Percentiles rank a stretch among this genome's conserved stretches.
These are phyloP conservation scores for Luscinia luscinia DNA, from an alignment of 2,797 vertebrate species.

Conservation along the genomic window DNA sequence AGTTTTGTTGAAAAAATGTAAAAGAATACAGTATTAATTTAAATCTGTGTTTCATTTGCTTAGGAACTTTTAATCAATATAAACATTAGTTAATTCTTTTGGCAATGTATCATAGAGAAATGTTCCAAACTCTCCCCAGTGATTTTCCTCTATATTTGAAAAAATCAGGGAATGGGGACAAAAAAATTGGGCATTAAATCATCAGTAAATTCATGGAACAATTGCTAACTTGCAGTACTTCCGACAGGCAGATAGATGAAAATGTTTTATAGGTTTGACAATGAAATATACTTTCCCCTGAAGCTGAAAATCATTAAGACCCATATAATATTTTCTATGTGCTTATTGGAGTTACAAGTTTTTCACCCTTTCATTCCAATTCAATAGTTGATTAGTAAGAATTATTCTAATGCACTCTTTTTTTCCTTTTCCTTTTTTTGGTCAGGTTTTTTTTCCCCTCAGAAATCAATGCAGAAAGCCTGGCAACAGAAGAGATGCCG, in stretches of 20 bases:
- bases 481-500: neutral
- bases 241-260: constrained; percentile 47
- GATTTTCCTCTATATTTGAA: neutral
- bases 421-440: too few species aligned
- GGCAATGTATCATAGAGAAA: neutral
- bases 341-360: neutral
- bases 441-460: fast-evolving
- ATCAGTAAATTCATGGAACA: neutral
- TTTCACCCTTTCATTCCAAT: neutral
- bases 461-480: neutral
- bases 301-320: constrained; percentile 28
- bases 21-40: neutral
- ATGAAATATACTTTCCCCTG: constrained; percentile 25
- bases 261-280: neutral
- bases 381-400: neutral
- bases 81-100: neutral
- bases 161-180: neutral
- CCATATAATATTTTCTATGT: constrained; percentile 8
- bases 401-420: neutral
- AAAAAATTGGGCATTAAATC: neutral
- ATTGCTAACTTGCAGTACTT: neutral
- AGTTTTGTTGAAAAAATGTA: neutral
- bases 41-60: neutral
- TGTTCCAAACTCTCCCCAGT: neutral
- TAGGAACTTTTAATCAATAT: neutral